phyloP scores from a whole-genome alignment of 2,888 invertebrate genomes.

The Macrophya annulata region DNA sequence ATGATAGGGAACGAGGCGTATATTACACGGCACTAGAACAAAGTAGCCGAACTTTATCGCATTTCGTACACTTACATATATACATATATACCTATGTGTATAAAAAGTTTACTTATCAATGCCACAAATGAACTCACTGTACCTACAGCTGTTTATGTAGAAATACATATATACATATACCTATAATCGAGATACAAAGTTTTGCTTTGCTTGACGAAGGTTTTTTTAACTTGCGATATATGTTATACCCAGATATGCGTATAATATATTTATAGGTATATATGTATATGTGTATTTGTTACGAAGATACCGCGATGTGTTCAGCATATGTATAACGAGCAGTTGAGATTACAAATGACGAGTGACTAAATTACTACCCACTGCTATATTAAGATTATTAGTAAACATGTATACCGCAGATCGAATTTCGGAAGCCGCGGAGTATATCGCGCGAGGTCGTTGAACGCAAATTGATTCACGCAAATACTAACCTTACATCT shows the following conservation, averaged over 20 bases:
- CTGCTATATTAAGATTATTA: constrained; percentile 34
- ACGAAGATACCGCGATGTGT: constrained; percentile 18
- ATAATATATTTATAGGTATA: not conserved
- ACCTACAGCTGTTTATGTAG: not conserved
- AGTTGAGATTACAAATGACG: constrained; percentile 24
- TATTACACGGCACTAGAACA: not conserved
- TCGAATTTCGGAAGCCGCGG: constrained; percentile 39
- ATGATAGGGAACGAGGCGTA: too few species aligned
- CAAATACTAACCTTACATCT: constrained; percentile 41
- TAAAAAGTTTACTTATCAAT: constrained; percentile 15
- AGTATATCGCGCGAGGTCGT: constrained; percentile 34
- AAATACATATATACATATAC: not conserved
- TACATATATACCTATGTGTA: not conserved
- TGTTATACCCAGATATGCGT: not conserved
- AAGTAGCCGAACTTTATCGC: constrained; percentile 1
- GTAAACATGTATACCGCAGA: constrained; percentile 38
- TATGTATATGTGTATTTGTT: not conserved
- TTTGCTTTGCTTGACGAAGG: not conserved
- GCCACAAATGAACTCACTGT: not conserved
- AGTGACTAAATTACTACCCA: constrained; percentile 17
- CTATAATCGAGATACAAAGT: constrained; percentile 20
- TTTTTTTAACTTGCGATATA: not conserved
- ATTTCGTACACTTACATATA: not conserved
- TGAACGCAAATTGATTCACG: constrained; percentile 50
- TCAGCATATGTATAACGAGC: not conserved